Conservation (phyloP, 2,888 invertebrate genomes). For the Sceliomorpha sp. region DNA sequence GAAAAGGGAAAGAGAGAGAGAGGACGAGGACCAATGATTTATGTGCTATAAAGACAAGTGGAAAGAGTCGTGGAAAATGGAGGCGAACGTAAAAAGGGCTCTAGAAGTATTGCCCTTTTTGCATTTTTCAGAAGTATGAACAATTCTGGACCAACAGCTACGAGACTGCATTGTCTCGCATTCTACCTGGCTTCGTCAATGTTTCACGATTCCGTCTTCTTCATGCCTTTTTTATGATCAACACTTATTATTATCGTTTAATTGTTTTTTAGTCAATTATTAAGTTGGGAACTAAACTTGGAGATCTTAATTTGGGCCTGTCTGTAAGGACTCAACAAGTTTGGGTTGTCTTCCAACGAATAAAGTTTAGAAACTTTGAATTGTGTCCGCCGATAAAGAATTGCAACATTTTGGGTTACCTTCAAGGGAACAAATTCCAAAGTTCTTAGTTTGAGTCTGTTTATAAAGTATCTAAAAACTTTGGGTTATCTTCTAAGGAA, state of each 20-base stretch:
- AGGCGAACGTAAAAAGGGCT: conserved; percentile 16
- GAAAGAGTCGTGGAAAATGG: conserved; percentile 21
- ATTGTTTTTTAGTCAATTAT: not conserved
- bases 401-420: too few relatives aligned
- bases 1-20: too few relatives aligned
- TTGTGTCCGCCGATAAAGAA: too few relatives aligned
- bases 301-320: not conserved
- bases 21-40: conserved; percentile 52
- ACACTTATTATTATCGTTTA: too few relatives aligned
- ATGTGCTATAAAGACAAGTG: conserved; percentile 44
- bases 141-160: conserved; percentile 9
- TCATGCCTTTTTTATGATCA: too few relatives aligned
- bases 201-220: conserved; percentile 20
- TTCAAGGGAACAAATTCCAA: too few relatives aligned
- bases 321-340: too few relatives aligned
- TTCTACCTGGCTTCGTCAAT: conserved; percentile 18
- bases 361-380: too few relatives aligned
- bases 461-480: too few relatives aligned
- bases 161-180: conserved; percentile 4
- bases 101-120: conserved; percentile 24
- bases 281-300: not conserved
- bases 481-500: not conserved
- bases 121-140: conserved; percentile 40
- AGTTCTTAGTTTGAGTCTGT: too few relatives aligned
- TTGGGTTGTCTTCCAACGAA: too few relatives aligned